These are phyloP conservation scores for Molorchus minor DNA, from an alignment of 2,888 invertebrate genomes.

Conservation along the genomic window DNA sequence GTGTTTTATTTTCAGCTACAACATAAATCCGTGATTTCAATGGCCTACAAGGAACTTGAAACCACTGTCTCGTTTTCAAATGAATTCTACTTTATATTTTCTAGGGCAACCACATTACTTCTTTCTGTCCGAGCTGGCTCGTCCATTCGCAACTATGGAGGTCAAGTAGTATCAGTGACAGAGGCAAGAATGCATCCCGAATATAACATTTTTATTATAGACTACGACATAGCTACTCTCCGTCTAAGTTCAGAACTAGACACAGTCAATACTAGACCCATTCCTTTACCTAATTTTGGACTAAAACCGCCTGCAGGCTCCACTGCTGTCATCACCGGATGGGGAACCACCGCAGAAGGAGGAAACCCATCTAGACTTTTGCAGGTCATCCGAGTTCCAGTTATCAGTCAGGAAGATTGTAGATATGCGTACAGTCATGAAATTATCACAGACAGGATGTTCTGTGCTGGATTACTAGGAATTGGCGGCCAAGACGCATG, in stretches of 20 bases:
- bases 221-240: not conserved
- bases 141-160: slow-evolving; percentile 31
- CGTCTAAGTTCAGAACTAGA: not conserved
- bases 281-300: not conserved
- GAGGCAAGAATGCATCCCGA: not conserved
- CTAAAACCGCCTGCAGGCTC: slow-evolving; percentile 1
- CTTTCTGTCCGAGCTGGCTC: slow-evolving; percentile 34
- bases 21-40: too few species aligned
- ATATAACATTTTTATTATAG: not conserved
- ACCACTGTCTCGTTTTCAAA: too few species aligned
- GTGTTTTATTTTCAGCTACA: too few species aligned
- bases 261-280: not conserved
- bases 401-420: slow-evolving; percentile 25
- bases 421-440: not conserved
- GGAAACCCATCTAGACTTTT: too few species aligned
- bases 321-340: slow-evolving; percentile 26
- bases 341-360: slow-evolving; percentile 27
- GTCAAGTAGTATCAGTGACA: slow-evolving; percentile 12
- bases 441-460: slow-evolving; percentile 63
- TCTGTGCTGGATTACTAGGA: slow-evolving; percentile 66
- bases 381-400: slow-evolving; percentile 31
- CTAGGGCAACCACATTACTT: not conserved
- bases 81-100: too few species aligned
- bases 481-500: slow-evolving; percentile 67
- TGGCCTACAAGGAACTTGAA: too few species aligned